These are phyloP conservation scores for Lagopus muta DNA, from an alignment of 2,113 vertebrate species.

Conservation along the genomic window DNA sequence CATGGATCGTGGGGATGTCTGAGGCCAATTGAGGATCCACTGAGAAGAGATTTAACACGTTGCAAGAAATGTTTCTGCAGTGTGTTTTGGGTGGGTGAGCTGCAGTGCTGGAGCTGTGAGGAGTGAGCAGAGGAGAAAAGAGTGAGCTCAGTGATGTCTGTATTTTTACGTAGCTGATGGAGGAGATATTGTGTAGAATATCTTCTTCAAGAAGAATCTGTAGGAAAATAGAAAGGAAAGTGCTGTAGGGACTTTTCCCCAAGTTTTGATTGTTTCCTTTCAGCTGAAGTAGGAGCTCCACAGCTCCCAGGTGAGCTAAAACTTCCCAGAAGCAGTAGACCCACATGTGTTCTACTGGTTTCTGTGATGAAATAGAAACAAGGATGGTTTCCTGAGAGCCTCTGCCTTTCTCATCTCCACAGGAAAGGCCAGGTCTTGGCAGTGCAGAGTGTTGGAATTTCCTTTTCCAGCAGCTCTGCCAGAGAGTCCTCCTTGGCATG, in stretches of 20 bases:
- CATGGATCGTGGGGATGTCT: neutral
- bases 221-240: neutral
- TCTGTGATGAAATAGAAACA: neutral
- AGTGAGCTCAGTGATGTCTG: neutral
- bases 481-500: neutral
- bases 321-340: neutral
- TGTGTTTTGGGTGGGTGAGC: neutral
- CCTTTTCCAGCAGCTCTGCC: neutral
- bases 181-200: neutral
- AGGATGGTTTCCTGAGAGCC: neutral
- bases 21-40: accelerated
- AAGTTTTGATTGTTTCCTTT: neutral
- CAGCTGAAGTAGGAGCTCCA: neutral
- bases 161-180: neutral
- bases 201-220: neutral
- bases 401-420: neutral
- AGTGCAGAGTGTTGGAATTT: neutral
- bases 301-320: neutral
- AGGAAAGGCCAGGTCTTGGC: accelerated
- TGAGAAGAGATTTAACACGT: neutral
- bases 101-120: neutral
- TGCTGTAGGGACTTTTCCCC: neutral
- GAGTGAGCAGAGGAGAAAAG: neutral
- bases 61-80: neutral
- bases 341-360: accelerated